These are phyloP conservation scores for Anhinga rufa DNA, from an alignment of 2,113 vertebrate genomes.

Conservation along the genomic window DNA sequence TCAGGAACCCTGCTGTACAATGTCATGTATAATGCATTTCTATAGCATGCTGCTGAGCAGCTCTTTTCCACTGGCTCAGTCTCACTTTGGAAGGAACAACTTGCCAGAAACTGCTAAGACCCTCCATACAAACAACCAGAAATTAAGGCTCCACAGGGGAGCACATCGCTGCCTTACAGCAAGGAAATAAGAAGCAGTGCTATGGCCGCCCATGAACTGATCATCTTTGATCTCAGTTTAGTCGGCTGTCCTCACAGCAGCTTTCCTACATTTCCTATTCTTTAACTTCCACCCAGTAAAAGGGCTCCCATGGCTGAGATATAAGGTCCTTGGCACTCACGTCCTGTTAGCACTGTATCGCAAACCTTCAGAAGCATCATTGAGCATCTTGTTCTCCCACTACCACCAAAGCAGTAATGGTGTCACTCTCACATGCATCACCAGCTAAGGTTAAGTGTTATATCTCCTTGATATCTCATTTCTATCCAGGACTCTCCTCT, in stretches of 20 bases:
- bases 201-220: neutral
- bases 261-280: neutral
- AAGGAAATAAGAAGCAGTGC: neutral
- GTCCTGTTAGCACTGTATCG: neutral
- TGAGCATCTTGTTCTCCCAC: neutral
- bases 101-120: neutral
- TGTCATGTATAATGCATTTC: neutral
- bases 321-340: neutral
- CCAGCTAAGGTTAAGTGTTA: constrained; percentile 15
- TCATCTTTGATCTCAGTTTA: neutral
- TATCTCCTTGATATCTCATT: neutral
- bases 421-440: neutral
- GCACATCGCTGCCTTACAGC: neutral
- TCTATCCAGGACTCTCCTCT: neutral
- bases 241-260: neutral
- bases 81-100: neutral
- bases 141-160: neutral
- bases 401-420: neutral
- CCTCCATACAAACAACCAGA: neutral
- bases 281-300: neutral
- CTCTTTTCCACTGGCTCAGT: neutral
- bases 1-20: neutral
- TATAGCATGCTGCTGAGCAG: neutral
- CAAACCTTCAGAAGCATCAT: neutral
- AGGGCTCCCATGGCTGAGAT: neutral